Base-by-base conservation (phyloP, 92 coral and sea anemone species). In the Parazoanthus darwini region DNA sequence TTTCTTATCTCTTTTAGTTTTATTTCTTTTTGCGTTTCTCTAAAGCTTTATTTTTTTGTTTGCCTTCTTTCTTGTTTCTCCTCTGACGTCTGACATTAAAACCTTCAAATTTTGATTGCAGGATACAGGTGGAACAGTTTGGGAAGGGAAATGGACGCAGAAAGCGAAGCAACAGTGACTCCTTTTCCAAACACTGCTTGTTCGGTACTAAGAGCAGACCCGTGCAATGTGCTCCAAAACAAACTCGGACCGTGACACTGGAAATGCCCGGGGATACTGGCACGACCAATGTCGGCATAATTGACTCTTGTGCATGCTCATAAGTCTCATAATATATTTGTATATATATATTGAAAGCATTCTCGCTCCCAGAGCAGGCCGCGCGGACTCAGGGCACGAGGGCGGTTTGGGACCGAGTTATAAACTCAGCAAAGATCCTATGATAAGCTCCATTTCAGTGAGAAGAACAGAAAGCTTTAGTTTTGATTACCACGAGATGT, bases 251-350 rank as follows among this genome's bases (percentile, higher is more conserved):
- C 14, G 46, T 82, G 22, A 89, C 90, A n/a, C 81, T 93, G 70
- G 86, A 91, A 54, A 87, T 85, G 0, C 82, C 44, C 33, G 29
- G 71, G 42, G 16, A 44, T 5, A 48, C 89, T 37, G 91, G 82
- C 29, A 79, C 80, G 74, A 68, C 65, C 36, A 68, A 46, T 26
- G 90, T 93, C 18, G 77, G 82, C 42, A 85, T 93, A 51, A 81
- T 93, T 38, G 88, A 84, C 36, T 89, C 94, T 29, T 93, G 96
- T 80, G 85, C 91, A 80, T 93, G 94, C 81, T 90, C 86, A 25
- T 91, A 80, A 73, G 22, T 63, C 70, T 63, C 70, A 54, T 63
- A 63, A 39, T 39, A 39, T 18, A 63, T 5, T 7, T 48, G 8
- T 8, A 48, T 18, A 63, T 4, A 46, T 48, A 48, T 8, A 48